A percentile compares a stretch with the other conserved stretches of the same genome.
Evolutionary conservation across 2,113 vertebrate genomes (phyloP).

Genomic region (Heloderma charlesbogerti): DNA sequence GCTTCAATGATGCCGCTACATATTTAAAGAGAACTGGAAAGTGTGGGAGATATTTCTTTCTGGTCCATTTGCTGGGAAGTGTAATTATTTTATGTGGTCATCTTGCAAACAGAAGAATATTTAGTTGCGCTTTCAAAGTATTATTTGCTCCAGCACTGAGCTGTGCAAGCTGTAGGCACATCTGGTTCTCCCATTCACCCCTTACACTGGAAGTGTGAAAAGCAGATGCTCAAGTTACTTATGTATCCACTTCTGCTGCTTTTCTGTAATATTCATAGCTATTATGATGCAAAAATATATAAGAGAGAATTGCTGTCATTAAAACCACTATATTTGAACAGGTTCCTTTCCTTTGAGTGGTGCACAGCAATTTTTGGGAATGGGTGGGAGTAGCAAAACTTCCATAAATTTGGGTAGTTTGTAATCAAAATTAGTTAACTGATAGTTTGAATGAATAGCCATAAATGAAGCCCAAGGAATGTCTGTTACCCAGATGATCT

Average conservation of each 20-base stretch:
- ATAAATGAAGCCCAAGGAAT: constrained; percentile 16
- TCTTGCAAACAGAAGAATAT: constrained; percentile 15
- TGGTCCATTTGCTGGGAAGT: not conserved
- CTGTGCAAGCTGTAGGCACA: not conserved
- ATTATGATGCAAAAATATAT: not conserved
- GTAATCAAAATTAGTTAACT: not conserved
- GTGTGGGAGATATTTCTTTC: not conserved
- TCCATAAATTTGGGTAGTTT: not conserved
- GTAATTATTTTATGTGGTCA: not conserved
- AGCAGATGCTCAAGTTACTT: not conserved
- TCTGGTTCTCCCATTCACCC: not conserved
- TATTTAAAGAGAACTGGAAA: not conserved
- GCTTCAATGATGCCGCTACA: not conserved
- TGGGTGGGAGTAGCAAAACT: not conserved
- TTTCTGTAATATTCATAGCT: not conserved
- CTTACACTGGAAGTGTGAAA: not conserved
- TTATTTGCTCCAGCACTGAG: not conserved
- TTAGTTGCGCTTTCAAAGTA: not conserved
- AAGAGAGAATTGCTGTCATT: constrained; percentile 14
- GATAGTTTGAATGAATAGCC: constrained; percentile 19
- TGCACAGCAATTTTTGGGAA: not conserved
- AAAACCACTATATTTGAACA: constrained; percentile 1
- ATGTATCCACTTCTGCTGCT: not conserved
- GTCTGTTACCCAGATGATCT: constrained; percentile 36
- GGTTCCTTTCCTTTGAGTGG: not conserved